Evolutionary conservation across 1,140 invertebrate genomes (phyloP).

Genomic region (Trichonephila clavata): DNA sequence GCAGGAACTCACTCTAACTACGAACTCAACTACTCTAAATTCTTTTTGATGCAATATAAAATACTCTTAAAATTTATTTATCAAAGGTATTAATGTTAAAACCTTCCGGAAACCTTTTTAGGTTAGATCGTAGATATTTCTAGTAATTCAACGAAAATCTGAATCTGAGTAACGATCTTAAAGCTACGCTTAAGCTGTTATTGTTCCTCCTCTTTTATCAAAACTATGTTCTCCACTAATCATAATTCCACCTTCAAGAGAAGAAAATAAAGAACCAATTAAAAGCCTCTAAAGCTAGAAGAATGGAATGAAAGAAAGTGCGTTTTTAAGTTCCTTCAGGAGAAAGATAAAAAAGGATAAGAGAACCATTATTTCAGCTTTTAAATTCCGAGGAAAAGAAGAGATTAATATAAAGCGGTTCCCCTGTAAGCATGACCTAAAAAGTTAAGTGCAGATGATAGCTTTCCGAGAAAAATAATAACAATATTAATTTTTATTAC

Average conservation of each 20-base stretch:
- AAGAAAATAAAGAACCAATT: background rate
- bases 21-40: too few relatives aligned
- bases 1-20: too few relatives aligned
- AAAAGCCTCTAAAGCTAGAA: background rate
- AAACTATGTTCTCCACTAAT: background rate
- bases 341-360: background rate
- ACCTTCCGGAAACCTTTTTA: too few relatives aligned
- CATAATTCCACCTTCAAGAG: background rate
- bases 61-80: too few relatives aligned
- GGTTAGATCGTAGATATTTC: too few relatives aligned
- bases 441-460: constrained; percentile 44
- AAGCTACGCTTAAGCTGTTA: too few relatives aligned
- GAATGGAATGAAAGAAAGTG: background rate
- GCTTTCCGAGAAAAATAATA: background rate
- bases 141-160: too few relatives aligned
- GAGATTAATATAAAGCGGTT: background rate
- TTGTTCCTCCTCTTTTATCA: too few relatives aligned
- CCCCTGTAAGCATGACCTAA: background rate
- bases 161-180: too few relatives aligned
- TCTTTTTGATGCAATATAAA: too few relatives aligned
- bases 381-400: background rate
- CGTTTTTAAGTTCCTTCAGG: too few relatives aligned
- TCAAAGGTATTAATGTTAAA: too few relatives aligned
- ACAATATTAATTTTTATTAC: constrained; percentile 6
- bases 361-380: constrained; percentile 40